Base-by-base conservation (phyloP, 2,888 invertebrate species). In the Temnothorax unifasciatus region DNA sequence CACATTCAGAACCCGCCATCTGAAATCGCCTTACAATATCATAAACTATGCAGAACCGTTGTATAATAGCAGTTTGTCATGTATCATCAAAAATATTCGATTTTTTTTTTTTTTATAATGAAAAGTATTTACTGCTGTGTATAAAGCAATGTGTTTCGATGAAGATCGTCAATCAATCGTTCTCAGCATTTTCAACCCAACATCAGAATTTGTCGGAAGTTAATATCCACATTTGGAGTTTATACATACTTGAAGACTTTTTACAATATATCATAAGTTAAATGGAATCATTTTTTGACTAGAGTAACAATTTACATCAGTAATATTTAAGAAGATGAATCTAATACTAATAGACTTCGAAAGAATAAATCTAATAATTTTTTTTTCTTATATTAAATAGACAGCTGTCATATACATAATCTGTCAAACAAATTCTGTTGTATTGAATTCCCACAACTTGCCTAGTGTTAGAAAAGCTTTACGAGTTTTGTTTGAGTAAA, bases 101-200 rank as follows among this genome's bases (percentile, higher is more conserved):
- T 75, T 15, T 38, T 66, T 76, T 15, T 38, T 66, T 76, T 75
- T 75, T 9, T 64, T 61, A 47, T 66, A 38, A 66, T 38, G 3
- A 11, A 1, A 73, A 44, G 21, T 47, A 34, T 69, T 57, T 57
- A 5, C 1, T n/a, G 18, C 9, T 66, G 2, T 66, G 2, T 29
- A n/a, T 18, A 44, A 77, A 77, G 15, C 4, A 54, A n/a, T 41
- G 21, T 75, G 50, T 18, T 64, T 13, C 54, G 9, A 52, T 41
- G 13, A 50, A 38, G 15, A 52, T 34, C 34, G 34, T 41, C 41
- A 3, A 63, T 41, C 2, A 41, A 41, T n/a, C n/a, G 21, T 41
- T 63, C 3, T 11, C 21, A 63, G 13, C 6, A 63, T 74, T 44
- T 11, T 6, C 3, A 71, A 5, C 59, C 1, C 29, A 50, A 41